Evolutionary conservation across 2,888 invertebrate species (phyloP).

Genomic region (Melinaea menophilus): DNA sequence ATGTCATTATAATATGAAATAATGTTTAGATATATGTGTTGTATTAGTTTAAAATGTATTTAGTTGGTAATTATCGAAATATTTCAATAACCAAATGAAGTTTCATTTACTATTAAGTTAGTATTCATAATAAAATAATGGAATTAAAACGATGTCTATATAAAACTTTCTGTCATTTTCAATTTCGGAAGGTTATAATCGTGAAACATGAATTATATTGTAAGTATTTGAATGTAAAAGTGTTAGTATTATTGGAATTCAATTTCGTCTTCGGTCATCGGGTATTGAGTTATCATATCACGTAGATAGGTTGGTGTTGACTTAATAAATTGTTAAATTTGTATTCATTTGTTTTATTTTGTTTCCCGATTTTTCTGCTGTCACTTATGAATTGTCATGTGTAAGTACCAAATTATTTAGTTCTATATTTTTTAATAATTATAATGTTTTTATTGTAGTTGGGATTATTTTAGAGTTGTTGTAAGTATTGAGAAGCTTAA

Average conservation of each 20-base stretch:
- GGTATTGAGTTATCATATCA: conserved; percentile 67
- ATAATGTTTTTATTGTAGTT: too few species aligned
- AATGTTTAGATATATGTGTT: too few species aligned
- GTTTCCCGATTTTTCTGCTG: background rate
- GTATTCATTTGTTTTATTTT: conserved; percentile 40
- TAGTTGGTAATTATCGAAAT: too few species aligned
- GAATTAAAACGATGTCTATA: background rate
- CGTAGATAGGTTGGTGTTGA: conserved; percentile 72
- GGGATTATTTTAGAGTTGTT: too few species aligned
- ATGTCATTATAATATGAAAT: background rate
- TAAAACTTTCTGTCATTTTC: background rate
- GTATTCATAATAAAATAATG: background rate
- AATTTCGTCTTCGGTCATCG: conserved; percentile 10
- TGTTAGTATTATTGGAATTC: conserved; percentile 14
- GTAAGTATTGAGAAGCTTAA: too few species aligned
- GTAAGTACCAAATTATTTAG: background rate
- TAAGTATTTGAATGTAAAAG: conserved; percentile 16
- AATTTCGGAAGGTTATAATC: too few species aligned
- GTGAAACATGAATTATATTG: background rate
- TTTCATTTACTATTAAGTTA: background rate
- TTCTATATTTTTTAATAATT: background rate
- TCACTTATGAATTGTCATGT: background rate
- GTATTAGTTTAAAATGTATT: too few species aligned
- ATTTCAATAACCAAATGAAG: too few species aligned
- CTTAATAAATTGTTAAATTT: conserved; percentile 72